Evolutionary conservation across 1,140 invertebrate genomes (phyloP), one percentile per base, ranked within the genome.

Genomic region (Drosophila kurseongensis): DNA sequence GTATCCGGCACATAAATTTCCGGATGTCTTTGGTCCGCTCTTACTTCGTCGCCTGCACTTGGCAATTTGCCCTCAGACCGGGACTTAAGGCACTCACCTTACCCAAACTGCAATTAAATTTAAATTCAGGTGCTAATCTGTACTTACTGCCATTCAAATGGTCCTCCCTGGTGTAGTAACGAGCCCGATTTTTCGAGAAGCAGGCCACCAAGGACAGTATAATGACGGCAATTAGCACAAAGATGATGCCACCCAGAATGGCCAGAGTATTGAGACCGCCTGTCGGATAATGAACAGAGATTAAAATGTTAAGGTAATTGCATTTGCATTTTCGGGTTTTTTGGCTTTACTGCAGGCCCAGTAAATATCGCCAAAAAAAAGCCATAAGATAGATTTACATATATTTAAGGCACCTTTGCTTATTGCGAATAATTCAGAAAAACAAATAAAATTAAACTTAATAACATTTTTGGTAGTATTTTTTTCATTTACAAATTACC

Each of bases 141-240:
- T 75, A 86, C 86, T 86, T 66, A 88, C 84, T 89, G 67, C 88
- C 85, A 78, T 75, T 83, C 38, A 94, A 81, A 78, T 95, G 94
- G 76, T 95, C 95, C 92, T 95, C 95, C 95, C 95, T 81, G 94
- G 94, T 29, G 94, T 96, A 92, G 95, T 96, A 91, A 95, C 96
- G 74, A 32, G 95, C 95, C 1, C 95, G 94, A 76, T 95, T 94
- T 62, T 93, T 93, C 32, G 94, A 94, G 80, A 94, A 94, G 45
- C 93, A 93, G 48, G 94, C 90, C 7, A 93, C 93, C 16, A 92
- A 92, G 4, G 94, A 81, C 16, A 94, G 82, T 48, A 92, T 90
- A 55, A 92, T 91, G 40, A 90, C 83, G 32, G 90, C 74, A 79
- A 92, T 79, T 75, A 92, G 76, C 58, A 92, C 90, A 78, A 92